Evolutionary conservation across 1,140 invertebrate genomes (phyloP).

Genomic region (Pachypeltis micranthus): DNA sequence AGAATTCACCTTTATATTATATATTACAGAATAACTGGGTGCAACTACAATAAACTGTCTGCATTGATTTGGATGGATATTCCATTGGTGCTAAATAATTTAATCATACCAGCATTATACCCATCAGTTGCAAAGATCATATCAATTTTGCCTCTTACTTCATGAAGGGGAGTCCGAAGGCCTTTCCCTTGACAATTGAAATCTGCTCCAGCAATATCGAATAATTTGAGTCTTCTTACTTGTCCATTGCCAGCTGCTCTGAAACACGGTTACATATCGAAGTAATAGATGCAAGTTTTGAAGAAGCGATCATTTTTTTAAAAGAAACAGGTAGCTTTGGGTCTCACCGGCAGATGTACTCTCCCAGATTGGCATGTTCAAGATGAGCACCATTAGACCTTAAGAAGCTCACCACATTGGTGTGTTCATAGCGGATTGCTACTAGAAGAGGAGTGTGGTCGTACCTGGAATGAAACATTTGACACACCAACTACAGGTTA

Average conservation of each 20-base stretch:
- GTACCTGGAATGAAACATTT: constrained; percentile 36
- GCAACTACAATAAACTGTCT: too few species aligned
- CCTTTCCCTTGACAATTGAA: constrained; percentile 44
- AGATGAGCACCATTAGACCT: constrained; percentile 53
- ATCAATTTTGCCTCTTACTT: too few species aligned
- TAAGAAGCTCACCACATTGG: constrained; percentile 48
- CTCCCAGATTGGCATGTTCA: constrained; percentile 40
- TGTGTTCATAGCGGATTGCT: constrained; percentile 47
- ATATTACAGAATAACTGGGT: not conserved
- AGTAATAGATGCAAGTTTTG: not conserved
- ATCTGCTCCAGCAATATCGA: constrained; percentile 49
- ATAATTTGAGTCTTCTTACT: constrained; percentile 43
- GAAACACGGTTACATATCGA: constrained; percentile 12
- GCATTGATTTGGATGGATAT: too few species aligned
- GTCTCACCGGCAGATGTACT: constrained; percentile 44
- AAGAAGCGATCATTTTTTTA: too few species aligned
- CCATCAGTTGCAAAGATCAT: too few species aligned
- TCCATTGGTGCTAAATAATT: too few species aligned
- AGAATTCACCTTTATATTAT: not conserved
- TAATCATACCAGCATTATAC: too few species aligned
- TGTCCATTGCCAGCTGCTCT: constrained; percentile 46
- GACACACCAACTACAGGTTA: too few species aligned
- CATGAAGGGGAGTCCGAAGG: constrained; percentile 48
- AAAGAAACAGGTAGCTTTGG: too few species aligned
- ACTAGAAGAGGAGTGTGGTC: constrained; percentile 48